Evolutionary conservation across 2,113 vertebrate genomes (phyloP).

Genomic region (Quiscalus mexicanus): DNA sequence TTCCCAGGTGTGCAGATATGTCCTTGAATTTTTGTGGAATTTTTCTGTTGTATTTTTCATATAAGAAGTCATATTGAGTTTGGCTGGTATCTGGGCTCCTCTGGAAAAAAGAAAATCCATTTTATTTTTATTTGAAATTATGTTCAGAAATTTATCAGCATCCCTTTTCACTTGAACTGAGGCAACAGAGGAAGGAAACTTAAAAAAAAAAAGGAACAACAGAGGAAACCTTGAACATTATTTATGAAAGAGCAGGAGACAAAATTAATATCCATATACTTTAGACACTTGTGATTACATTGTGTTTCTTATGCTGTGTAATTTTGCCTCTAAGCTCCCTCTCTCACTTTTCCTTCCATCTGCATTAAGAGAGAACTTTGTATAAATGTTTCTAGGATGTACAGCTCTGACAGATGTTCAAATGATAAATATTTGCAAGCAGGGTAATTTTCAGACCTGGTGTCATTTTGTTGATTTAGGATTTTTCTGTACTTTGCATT

Average conservation of each 20-base stretch:
- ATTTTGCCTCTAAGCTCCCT: neutral
- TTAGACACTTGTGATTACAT: neutral
- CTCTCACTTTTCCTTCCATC: neutral
- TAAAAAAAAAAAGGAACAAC: neutral
- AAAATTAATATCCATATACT: neutral
- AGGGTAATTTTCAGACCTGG: neutral
- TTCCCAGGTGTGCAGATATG: neutral
- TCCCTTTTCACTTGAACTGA: neutral
- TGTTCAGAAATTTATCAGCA: neutral
- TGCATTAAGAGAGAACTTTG: neutral
- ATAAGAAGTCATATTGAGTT: neutral
- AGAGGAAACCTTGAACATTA: neutral
- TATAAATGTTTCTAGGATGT: neutral
- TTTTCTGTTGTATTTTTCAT: neutral
- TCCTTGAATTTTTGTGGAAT: neutral
- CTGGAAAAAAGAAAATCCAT: neutral
- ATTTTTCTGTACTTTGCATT: neutral
- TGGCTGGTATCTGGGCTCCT: neutral
- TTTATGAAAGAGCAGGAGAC: neutral
- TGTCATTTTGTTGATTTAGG: slow-evolving; percentile 9
- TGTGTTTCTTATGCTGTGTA: neutral
- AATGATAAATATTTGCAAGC: slow-evolving; percentile 33
- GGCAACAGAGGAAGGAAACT: neutral
- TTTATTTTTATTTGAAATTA: neutral
- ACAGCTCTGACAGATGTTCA: neutral